Percentiles rank a stretch among this genome's conserved stretches.
Conservation (phyloP, 1,140 invertebrate species). For the Conopomorpha cramerella region DNA sequence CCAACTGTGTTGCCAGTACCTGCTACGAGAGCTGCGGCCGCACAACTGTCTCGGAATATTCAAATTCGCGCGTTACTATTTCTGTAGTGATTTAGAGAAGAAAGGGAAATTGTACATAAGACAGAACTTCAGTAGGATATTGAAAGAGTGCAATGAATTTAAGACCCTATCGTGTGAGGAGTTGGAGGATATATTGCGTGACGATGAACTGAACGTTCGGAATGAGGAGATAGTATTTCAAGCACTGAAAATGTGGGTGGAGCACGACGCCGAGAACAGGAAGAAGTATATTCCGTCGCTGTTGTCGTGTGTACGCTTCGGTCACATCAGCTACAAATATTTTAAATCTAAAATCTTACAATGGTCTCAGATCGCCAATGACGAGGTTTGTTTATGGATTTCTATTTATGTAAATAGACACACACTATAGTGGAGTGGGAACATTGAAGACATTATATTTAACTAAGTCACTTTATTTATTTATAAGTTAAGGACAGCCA, state of each 20-base stretch:
- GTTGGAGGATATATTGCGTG: conserved; percentile 59
- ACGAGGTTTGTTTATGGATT: conserved; percentile 37
- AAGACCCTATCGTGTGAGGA: conserved; percentile 58
- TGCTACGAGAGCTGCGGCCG: conserved; percentile 57
- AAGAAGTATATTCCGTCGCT: conserved; percentile 61
- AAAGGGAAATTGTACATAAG: conserved; percentile 58
- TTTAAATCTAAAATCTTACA: conserved; percentile 65
- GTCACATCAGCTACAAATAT: conserved; percentile 67
- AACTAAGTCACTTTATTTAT: conserved; percentile 1
- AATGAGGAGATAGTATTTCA: conserved; percentile 72
- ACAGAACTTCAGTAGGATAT: conserved; percentile 55
- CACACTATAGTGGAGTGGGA: too few species aligned
- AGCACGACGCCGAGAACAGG: conserved; percentile 54
- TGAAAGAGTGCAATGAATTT: conserved; percentile 62
- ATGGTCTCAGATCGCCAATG: conserved; percentile 60
- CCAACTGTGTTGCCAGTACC: conserved; percentile 66
- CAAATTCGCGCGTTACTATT: conserved; percentile 72
- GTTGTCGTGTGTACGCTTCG: conserved; percentile 68
- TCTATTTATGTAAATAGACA: background rate
- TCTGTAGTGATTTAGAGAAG: conserved; percentile 63
- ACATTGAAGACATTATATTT: too few species aligned
- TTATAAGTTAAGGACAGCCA: too few species aligned
- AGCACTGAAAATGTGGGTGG: conserved; percentile 68
- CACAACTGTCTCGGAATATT: conserved; percentile 71
- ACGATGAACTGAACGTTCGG: conserved; percentile 69